Percentiles rank a stretch among this genome's conserved stretches.
Evolutionary conservation across 2,113 vertebrate genomes (phyloP).

Genomic region (Ramphastos sulfuratus): DNA sequence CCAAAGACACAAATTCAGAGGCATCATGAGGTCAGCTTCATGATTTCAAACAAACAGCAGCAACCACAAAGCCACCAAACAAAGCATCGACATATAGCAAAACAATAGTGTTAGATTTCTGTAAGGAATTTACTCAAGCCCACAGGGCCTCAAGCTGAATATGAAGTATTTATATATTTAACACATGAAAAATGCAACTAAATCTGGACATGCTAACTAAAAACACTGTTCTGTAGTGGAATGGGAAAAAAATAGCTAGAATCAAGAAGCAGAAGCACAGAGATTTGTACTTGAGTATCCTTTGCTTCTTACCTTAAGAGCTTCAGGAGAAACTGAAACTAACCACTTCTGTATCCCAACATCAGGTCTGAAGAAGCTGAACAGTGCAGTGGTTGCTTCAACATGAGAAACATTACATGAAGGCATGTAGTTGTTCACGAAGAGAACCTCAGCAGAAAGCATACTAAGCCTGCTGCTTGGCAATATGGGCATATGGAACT

Average conservation of each 20-base stretch:
- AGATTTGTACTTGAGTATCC: not conserved
- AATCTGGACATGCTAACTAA: not conserved
- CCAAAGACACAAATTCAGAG: not conserved
- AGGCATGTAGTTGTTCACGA: not conserved
- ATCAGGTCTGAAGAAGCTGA: not conserved
- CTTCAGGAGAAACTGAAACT: not conserved
- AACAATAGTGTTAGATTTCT: not conserved
- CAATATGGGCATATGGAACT: not conserved
- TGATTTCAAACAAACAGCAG: not conserved
- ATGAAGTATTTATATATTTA: not conserved
- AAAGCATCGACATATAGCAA: not conserved
- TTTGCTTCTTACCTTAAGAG: not conserved
- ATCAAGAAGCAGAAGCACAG: not conserved
- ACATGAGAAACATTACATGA: not conserved
- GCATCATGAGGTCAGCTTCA: not conserved
- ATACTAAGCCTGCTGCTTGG: not conserved
- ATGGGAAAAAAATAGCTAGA: not conserved
- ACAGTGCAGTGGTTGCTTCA: not conserved
- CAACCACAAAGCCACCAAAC: not conserved
- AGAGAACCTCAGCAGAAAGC: not conserved
- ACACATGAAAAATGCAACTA: not conserved
- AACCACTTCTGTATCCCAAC: not conserved
- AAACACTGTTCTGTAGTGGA: not conserved
- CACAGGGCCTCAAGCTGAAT: not conserved
- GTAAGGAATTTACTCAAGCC: not conserved